Percentiles rank a stretch among this genome's conserved stretches.
These are phyloP conservation scores for Ruditapes philippinarum DNA, from an alignment of 1,140 invertebrate genomes.

Conservation along the genomic window DNA sequence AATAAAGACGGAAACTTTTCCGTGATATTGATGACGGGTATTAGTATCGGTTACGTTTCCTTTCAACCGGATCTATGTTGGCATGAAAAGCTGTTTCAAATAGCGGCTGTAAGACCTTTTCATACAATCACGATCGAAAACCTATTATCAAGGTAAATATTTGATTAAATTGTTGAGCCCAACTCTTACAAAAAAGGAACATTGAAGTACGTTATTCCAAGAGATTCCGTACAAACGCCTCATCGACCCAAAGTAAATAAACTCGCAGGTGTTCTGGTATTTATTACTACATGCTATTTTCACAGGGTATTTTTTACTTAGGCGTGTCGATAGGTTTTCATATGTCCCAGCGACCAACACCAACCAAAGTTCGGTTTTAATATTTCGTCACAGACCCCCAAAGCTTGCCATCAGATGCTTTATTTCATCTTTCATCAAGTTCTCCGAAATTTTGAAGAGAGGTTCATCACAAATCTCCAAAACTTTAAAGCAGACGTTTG, in stretches of 20 bases:
- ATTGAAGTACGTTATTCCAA: not conserved
- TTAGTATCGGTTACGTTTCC: not conserved
- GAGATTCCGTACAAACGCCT: not conserved
- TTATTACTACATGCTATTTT: not conserved
- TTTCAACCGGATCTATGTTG: not conserved
- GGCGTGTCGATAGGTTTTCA: no score
- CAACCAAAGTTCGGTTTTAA: no score
- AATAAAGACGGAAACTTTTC: not conserved
- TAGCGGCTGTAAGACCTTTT: not conserved
- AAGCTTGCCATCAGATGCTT: no score
- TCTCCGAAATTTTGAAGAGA: no score
- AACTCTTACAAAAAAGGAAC: not conserved
- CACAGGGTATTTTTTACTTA: not conserved
- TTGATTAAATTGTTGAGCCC: conserved; percentile 23
- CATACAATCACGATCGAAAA: conserved; percentile 45
- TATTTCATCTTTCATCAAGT: no score
- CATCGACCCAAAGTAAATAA: conserved; percentile 8
- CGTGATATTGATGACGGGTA: not conserved
- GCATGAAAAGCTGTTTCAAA: not conserved
- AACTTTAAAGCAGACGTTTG: no score
- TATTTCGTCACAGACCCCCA: no score
- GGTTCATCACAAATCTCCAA: no score
- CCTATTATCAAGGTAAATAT: conserved; percentile 46
- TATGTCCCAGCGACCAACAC: no score
- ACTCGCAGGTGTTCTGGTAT: conserved; percentile 17